Evolutionary conservation across 2,113 vertebrate genomes (phyloP), one percentile per base, ranked within the genome.

Genomic region (Nesoenas mayeri): DNA sequence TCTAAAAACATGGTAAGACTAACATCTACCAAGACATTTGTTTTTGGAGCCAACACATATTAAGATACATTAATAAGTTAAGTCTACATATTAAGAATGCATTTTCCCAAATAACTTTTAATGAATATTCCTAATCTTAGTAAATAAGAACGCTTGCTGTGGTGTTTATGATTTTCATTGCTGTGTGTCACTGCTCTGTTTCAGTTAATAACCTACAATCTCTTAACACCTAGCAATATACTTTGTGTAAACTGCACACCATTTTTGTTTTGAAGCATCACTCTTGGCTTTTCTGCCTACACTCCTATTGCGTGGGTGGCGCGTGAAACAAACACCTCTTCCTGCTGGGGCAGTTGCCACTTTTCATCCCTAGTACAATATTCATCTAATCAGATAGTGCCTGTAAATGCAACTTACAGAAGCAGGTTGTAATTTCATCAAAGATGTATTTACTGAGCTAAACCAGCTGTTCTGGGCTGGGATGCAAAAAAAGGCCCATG

Each of bases 401-500:
- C 83, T 96, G 53, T 71, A 96, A 95, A 89, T 70, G 89, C 50
- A 97, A 91, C 69, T 94, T 73, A 88, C 32, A 93, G 95, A 65
- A 75, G 70, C 90, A 97, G 97, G 95, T 82, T 97, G 93, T 97
- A 97, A 98, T 97, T 98, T 98, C 96, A 98, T 98, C 98, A 97
- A 98, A 97, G 95, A 96, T 81, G 95, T 97, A 98, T 98, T 98
- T 98, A 97, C 96, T 98, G 96, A 98, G 96, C 97, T 98, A 97
- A 97, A 96, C 92, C 97, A 97, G 95, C 89, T 96, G 96, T 96
- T 97, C 89, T 93, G 91, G 77, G 42, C 42, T 95, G 87, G 66
- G 93, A 91, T 48, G 70, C 47, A 50, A 78, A 95, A 95, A 83
- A 79, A 62, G 19, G 62, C 56, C 77, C 50, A 86, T 26, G 58